Evolutionary conservation across 2,888 invertebrate species (phyloP).

Genomic region (Ectemnius cavifrons): DNA sequence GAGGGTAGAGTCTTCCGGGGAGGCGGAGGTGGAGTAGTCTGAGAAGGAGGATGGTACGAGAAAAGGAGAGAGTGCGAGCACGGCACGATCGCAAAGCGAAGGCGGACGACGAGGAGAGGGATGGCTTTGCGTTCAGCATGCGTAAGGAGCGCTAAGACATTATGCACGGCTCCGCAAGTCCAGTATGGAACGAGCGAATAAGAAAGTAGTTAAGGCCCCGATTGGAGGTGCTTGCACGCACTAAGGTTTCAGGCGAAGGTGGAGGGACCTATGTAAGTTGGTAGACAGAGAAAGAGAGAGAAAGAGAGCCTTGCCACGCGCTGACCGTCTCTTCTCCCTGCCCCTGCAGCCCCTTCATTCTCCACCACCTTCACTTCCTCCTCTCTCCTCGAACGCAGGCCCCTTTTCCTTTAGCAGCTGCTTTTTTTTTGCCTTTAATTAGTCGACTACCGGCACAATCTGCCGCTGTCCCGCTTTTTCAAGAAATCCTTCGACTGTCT

Average conservation of each 20-base stretch:
- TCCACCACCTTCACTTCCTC: slow-evolving; percentile 19
- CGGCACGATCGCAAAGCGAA: slow-evolving; percentile 33
- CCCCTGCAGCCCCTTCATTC: slow-evolving; percentile 26
- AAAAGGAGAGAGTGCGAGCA: slow-evolving; percentile 24
- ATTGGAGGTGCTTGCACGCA: slow-evolving; percentile 51
- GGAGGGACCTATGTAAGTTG: slow-evolving; percentile 24
- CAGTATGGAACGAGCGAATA: slow-evolving; percentile 64
- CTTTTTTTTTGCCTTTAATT: slow-evolving; percentile 22
- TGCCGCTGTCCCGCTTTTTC: not conserved
- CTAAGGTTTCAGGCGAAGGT: slow-evolving; percentile 30
- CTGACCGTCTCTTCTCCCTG: slow-evolving; percentile 68
- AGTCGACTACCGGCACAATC: slow-evolving; percentile 15
- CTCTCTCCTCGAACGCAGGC: slow-evolving; percentile 25
- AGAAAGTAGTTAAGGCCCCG: slow-evolving; percentile 66
- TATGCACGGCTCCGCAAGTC: slow-evolving; percentile 51
- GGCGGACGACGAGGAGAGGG: slow-evolving; percentile 36
- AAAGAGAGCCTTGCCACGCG: slow-evolving; percentile 70
- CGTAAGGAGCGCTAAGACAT: slow-evolving; percentile 69
- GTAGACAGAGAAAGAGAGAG: slow-evolving; percentile 26
- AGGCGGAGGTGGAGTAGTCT: slow-evolving; percentile 35
- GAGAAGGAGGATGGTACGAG: slow-evolving; percentile 13
- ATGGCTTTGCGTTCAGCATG: slow-evolving; percentile 67
- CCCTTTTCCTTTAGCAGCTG: slow-evolving; percentile 22
- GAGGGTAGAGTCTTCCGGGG: slow-evolving; percentile 68
- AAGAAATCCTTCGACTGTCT: not conserved